Evolutionary conservation across 2,797 vertebrate genomes (phyloP).

Genomic region (Neomorphus geoffroyi): DNA sequence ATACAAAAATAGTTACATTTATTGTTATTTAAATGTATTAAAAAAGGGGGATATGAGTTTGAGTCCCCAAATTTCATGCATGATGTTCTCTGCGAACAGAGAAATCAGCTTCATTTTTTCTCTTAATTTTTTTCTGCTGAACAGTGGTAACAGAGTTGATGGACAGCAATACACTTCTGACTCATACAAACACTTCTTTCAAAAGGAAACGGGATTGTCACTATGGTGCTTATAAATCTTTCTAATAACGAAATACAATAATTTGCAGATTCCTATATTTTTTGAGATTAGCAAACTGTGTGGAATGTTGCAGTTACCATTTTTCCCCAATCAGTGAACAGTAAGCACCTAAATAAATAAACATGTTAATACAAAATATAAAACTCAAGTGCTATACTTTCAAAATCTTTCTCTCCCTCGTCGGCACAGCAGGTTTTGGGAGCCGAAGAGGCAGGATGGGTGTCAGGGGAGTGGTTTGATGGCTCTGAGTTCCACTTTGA

Average conservation of each 20-base stretch:
- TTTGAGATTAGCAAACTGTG: not conserved
- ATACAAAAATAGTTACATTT: not conserved
- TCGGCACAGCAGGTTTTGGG: too few species aligned
- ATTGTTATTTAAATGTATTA: not conserved
- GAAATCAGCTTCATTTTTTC: not conserved
- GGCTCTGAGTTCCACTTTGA: too few species aligned
- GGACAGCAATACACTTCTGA: not conserved
- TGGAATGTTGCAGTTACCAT: not conserved
- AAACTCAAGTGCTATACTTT: too few species aligned
- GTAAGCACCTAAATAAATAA: not conserved
- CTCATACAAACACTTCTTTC: not conserved
- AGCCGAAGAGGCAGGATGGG: too few species aligned
- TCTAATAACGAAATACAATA: not conserved
- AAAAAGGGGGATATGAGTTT: not conserved
- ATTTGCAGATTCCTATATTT: not conserved
- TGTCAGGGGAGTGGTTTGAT: too few species aligned
- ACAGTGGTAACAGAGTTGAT: not conserved
- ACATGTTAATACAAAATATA: not conserved
- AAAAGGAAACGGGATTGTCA: not conserved
- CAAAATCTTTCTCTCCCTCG: too few species aligned
- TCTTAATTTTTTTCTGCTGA: not conserved
- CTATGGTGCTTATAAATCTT: not conserved
- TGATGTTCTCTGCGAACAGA: not conserved
- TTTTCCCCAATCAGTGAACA: not conserved
- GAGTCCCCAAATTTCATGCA: fast-evolving